Percentiles rank a stretch among this genome's conserved stretches.
phyloP scores from a whole-genome alignment of 2,888 invertebrate genomes.

The Tenthredo livida region DNA sequence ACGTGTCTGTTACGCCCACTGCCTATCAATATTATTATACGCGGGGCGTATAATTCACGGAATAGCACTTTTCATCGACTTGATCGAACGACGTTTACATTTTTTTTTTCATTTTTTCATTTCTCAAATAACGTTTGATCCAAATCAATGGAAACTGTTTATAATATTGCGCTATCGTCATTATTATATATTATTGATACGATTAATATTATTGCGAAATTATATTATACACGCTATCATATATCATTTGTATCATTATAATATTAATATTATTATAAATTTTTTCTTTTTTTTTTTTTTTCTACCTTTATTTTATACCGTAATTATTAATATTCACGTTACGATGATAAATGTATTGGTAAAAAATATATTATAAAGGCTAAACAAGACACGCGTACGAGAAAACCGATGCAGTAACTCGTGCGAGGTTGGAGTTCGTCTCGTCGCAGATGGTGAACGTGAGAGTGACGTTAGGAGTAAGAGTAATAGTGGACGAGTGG shows the following conservation, averaged over 20 bases:
- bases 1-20: neutral
- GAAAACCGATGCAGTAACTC: slow-evolving; percentile 29
- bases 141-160: slow-evolving; percentile 76
- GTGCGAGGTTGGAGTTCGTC: slow-evolving; percentile 37
- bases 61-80: slow-evolving; percentile 76
- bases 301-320: no score
- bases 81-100: slow-evolving; percentile 66
- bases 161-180: slow-evolving; percentile 56
- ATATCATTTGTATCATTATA: slow-evolving; percentile 56
- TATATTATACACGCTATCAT: slow-evolving; percentile 39
- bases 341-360: slow-evolving; percentile 47
- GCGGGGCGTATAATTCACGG: neutral
- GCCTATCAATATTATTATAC: neutral
- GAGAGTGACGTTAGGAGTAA: slow-evolving; percentile 26
- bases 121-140: slow-evolving; percentile 61
- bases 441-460: slow-evolving; percentile 37
- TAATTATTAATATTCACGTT: slow-evolving; percentile 45
- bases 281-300: neutral
- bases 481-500: slow-evolving; percentile 26
- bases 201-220: slow-evolving; percentile 57
- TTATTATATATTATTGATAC: slow-evolving; percentile 53
- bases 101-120: neutral
- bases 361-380: slow-evolving; percentile 55
- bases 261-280: slow-evolving; percentile 55
- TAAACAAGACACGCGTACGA: slow-evolving; percentile 58